Conservation (phyloP, 2,797 vertebrate genomes). For the Lindbergichthys nudifrons region DNA sequence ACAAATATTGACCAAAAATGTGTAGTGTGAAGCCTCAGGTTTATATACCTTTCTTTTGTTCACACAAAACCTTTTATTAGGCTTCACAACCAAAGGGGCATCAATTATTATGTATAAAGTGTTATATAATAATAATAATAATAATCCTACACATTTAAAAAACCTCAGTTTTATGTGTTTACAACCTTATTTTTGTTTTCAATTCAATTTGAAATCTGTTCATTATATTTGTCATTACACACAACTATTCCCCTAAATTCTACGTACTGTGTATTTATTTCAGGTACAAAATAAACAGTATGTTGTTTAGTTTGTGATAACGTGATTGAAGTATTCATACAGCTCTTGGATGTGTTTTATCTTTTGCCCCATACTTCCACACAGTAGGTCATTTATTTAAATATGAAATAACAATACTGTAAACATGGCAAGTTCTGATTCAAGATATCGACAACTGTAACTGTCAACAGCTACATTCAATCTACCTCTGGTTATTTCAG, state of each 20-base stretch:
- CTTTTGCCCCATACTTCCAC: not conserved
- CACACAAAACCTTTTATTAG: no score
- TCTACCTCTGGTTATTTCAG: slow-evolving; percentile 65
- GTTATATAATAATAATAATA: not conserved
- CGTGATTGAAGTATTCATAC: rapidly evolving
- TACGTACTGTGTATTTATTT: no score
- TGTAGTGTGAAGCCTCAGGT: not conserved
- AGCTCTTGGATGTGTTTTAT: not conserved
- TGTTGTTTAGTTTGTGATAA: not conserved
- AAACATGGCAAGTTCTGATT: no score
- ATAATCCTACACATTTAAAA: no score
- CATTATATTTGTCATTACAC: not conserved
- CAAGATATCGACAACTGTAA: no score
- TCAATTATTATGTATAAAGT: not conserved
- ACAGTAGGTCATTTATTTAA: not conserved
- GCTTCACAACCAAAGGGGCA: not conserved
- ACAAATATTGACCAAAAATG: not conserved
- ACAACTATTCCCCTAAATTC: not conserved
- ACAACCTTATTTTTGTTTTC: not conserved
- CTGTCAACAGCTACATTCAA: not conserved
- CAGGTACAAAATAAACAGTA: not conserved
- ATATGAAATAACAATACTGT: no score
- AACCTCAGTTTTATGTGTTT: no score
- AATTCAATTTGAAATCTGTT: not conserved
- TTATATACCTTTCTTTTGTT: not conserved